phyloP scores from a whole-genome alignment of 2,797 vertebrate species.

The Zenarchopterus dispar region DNA sequence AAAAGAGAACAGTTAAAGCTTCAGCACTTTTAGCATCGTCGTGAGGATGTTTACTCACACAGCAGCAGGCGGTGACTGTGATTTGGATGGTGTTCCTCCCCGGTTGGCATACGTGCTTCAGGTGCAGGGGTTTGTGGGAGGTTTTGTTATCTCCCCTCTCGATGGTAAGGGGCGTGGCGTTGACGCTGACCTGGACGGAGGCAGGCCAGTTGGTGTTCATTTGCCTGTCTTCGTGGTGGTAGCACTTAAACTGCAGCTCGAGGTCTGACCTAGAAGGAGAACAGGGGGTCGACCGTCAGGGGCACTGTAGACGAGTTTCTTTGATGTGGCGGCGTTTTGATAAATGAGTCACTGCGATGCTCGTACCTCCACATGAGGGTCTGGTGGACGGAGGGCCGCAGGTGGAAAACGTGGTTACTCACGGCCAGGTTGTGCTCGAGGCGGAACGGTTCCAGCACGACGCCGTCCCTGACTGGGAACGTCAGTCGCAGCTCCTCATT shows the following conservation, averaged over 20 bases:
- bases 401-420: conserved; percentile 99
- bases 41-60: conserved; percentile 78
- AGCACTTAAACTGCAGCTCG: conserved; percentile 99
- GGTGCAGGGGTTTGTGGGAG: conserved; percentile 98
- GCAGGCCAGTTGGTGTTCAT: conserved; percentile 99
- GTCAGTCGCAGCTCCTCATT: conserved; percentile 97
- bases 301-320: too few relatives aligned
- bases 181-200: conserved; percentile 99
- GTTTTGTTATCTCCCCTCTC: conserved; percentile 99
- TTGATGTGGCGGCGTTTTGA: not conserved
- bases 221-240: conserved; percentile 98
- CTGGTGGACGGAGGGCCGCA: conserved; percentile 97
- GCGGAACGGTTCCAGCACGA: conserved; percentile 97
- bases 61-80: conserved; percentile 98
- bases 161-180: conserved; percentile 98
- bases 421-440: conserved; percentile 98
- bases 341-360: not conserved
- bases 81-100: conserved; percentile 99
- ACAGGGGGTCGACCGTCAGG: too few relatives aligned
- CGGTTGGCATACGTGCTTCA: conserved; percentile 98
- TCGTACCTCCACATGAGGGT: conserved; percentile 98
- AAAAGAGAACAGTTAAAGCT: not conserved
- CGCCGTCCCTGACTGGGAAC: conserved; percentile 95
- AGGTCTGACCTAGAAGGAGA: conserved; percentile 89
- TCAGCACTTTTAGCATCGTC: too few relatives aligned